phyloP scores from a whole-genome alignment of 2,888 invertebrate species.

The Lepetodrilus schrolli region DNA sequence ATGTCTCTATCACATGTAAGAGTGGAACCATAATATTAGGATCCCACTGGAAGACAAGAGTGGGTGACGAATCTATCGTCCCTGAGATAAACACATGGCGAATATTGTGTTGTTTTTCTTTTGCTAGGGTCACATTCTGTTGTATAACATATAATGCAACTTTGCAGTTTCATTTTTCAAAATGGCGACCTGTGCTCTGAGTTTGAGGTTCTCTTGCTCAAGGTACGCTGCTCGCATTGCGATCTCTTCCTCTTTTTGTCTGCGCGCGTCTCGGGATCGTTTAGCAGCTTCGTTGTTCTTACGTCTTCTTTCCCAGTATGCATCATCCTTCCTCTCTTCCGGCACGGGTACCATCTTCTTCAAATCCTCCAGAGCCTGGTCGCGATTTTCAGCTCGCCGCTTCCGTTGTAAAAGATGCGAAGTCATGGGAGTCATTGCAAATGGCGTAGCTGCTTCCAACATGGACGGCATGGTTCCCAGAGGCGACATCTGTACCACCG shows the following conservation, averaged over 20 bases:
- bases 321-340: conserved; percentile 63
- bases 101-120: neutral
- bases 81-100: conserved; percentile 11
- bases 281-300: conserved; percentile 71
- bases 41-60: neutral
- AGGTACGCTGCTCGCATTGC: conserved; percentile 66
- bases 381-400: conserved; percentile 59
- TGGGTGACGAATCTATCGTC: neutral
- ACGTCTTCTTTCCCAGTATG: conserved; percentile 65
- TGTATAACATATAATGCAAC: conserved; percentile 68
- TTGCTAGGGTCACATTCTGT: conserved; percentile 46
- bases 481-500: too few relatives aligned
- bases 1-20: neutral
- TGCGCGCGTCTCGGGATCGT: conserved; percentile 61
- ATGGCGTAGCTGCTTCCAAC: conserved; percentile 45
- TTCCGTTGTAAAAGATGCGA: conserved; percentile 66
- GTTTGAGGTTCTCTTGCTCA: conserved; percentile 68
- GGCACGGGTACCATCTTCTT: conserved; percentile 59
- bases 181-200: conserved; percentile 65
- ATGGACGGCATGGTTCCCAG: conserved; percentile 41
- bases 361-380: conserved; percentile 32
- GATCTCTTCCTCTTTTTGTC: conserved; percentile 67
- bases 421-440: conserved; percentile 62
- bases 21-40: neutral
- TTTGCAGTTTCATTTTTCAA: conserved; percentile 68